Conservation (phyloP, 2,113 vertebrate genomes). For the Apodemus speciosus region DNA sequence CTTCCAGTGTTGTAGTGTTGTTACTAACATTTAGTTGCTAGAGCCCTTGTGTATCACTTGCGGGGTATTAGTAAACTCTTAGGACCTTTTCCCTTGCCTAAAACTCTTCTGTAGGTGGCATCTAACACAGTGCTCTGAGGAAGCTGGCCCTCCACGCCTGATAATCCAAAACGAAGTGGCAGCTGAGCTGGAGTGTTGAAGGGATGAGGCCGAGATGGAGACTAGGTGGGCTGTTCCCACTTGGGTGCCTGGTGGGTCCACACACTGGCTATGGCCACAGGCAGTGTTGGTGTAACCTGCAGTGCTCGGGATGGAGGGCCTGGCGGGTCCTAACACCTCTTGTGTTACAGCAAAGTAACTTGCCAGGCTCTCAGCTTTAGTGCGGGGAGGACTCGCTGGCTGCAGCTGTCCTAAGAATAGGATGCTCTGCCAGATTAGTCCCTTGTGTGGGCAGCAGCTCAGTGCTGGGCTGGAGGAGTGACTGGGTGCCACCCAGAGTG, state of each 20-base stretch:
- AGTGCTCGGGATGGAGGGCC: neutral
- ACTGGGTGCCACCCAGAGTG: no score
- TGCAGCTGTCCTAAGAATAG: neutral
- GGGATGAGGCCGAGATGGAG: neutral
- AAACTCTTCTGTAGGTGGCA: neutral
- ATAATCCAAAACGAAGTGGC: neutral
- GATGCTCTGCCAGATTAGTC: neutral
- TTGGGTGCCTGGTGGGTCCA: neutral
- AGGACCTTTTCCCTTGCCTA: neutral
- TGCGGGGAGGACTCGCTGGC: neutral
- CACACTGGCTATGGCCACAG: neutral
- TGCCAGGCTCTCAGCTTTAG: neutral
- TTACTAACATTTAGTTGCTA: neutral
- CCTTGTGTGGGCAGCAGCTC: neutral
- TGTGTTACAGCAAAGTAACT: neutral
- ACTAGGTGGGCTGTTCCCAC: neutral
- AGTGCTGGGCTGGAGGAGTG: neutral
- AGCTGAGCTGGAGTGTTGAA: neutral
- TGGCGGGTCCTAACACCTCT: neutral
- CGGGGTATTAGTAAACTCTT: neutral
- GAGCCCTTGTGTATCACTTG: neutral
- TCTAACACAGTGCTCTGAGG: neutral
- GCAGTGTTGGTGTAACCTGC: neutral
- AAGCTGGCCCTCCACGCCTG: neutral
- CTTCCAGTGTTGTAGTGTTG: neutral